Conservation (phyloP, 2,113 vertebrate species). For the Sapajus apella region DNA sequence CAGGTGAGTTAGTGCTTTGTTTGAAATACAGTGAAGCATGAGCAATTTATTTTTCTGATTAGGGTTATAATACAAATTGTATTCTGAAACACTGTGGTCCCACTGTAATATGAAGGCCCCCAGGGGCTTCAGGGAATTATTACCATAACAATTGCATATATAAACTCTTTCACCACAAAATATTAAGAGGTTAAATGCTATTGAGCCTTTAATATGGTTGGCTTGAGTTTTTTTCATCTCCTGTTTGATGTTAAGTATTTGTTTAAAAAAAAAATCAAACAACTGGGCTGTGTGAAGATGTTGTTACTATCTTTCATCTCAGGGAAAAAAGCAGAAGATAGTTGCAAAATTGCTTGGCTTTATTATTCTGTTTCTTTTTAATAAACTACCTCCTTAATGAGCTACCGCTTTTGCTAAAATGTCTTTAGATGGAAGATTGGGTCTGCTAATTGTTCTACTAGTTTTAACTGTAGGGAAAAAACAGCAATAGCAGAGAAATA, state of each 20-base stretch:
- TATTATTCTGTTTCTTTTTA: conserved; percentile 12
- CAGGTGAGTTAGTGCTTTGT: background rate
- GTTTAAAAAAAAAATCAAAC: background rate
- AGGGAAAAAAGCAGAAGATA: background rate
- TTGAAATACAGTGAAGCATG: background rate
- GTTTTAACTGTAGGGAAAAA: background rate
- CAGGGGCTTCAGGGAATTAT: background rate
- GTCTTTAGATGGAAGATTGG: background rate
- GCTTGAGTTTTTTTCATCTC: background rate
- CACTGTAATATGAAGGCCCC: background rate
- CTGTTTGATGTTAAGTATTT: conserved; percentile 18
- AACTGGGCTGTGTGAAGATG: background rate
- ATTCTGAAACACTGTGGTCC: background rate
- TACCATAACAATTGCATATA: background rate
- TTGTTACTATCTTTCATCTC: background rate
- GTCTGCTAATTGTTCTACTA: background rate
- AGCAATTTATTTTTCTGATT: background rate
- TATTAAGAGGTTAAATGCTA: background rate
- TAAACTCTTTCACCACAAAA: background rate
- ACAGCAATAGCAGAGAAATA: background rate
- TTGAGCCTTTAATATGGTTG: background rate
- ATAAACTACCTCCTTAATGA: conserved; percentile 46
- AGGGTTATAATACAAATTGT: background rate
- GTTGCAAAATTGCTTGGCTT: background rate
- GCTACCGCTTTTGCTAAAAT: background rate